Evolutionary conservation across 1,140 invertebrate genomes (phyloP).

Genomic region (Prorops nasuta): DNA sequence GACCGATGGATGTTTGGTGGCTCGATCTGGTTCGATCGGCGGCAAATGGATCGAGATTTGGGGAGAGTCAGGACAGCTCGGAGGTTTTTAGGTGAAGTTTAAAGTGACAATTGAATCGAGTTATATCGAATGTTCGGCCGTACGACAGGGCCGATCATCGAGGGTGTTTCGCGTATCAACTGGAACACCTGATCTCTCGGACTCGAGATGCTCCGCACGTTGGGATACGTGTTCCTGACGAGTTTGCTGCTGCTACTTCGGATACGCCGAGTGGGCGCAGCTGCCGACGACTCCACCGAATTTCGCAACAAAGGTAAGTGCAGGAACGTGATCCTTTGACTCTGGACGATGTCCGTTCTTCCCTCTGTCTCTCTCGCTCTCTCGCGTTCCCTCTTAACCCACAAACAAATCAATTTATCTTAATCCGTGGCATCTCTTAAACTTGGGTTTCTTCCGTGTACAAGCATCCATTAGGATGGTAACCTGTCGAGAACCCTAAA

Average conservation of each 20-base stretch:
- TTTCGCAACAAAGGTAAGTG: conserved; percentile 33
- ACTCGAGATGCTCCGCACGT: conserved; percentile 34
- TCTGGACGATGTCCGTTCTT: too few species aligned
- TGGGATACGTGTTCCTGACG: conserved; percentile 29
- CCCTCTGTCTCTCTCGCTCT: too few species aligned
- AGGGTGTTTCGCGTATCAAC: conserved; percentile 12
- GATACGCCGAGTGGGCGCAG: conserved; percentile 17
- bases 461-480: too few species aligned
- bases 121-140: conserved; percentile 19
- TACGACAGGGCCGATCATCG: conserved; percentile 4
- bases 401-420: too few species aligned
- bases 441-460: too few species aligned
- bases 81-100: background rate
- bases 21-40: too few species aligned
- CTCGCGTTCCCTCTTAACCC: too few species aligned
- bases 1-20: too few species aligned
- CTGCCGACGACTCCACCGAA: conserved; percentile 19
- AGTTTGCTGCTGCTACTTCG: conserved; percentile 35
- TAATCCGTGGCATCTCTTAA: too few species aligned
- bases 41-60: too few species aligned
- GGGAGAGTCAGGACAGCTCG: background rate
- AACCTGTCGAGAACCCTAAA: too few species aligned
- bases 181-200: conserved; percentile 18
- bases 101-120: background rate
- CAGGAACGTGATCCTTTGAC: too few species aligned